Evolutionary conservation across 1,140 invertebrate genomes (phyloP).

Genomic region (Eubasilissa regina): DNA sequence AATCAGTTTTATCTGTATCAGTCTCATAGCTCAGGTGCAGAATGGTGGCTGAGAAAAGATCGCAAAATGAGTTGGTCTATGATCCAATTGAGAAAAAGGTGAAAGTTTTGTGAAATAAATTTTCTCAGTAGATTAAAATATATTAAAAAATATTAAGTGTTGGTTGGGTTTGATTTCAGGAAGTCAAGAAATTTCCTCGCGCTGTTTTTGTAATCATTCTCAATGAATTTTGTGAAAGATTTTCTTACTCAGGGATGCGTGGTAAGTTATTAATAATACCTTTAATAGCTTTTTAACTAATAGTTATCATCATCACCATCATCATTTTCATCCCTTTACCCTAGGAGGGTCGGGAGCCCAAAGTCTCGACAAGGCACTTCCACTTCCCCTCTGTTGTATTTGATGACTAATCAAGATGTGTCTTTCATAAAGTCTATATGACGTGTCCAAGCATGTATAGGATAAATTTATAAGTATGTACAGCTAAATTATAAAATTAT

Average conservation of each 20-base stretch:
- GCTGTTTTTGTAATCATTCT: conserved; percentile 55
- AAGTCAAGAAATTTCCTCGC: conserved; percentile 52
- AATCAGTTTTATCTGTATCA: conserved; percentile 9
- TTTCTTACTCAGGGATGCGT: conserved; percentile 59
- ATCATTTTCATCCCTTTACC: no score
- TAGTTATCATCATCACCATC: no score
- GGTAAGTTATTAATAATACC: conserved; percentile 39
- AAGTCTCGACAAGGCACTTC: no score
- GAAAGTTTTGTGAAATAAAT: conserved; percentile 21
- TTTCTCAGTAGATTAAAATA: neutral
- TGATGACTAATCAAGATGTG: no score
- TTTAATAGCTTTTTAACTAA: neutral
- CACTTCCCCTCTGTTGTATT: no score
- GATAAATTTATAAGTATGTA: no score
- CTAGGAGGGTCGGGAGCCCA: no score
- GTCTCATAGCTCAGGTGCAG: neutral
- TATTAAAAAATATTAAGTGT: neutral
- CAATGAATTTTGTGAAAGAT: conserved; percentile 59
- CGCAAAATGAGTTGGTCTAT: conserved; percentile 27
- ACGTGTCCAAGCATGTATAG: no score
- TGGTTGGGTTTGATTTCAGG: conserved; percentile 43
- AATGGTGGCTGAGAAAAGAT: conserved; percentile 13
- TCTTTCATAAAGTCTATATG: no score
- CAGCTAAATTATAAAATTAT: no score
- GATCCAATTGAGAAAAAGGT: conserved; percentile 44